Conservation (phyloP, 2,113 vertebrate genomes). For the Micronycteris hirsuta region DNA sequence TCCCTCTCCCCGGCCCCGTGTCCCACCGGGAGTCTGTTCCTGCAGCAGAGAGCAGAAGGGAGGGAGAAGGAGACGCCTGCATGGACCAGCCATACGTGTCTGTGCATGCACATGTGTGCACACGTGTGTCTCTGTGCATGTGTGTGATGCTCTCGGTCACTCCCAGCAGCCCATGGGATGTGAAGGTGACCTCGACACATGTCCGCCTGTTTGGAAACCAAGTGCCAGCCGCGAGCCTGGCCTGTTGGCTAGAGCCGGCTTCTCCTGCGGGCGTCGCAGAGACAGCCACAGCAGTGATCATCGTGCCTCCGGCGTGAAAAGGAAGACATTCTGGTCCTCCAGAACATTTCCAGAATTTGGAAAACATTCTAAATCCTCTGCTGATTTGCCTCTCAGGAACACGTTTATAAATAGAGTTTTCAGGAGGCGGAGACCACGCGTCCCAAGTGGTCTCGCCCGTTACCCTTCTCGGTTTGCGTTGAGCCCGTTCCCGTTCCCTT, state of each 20-base stretch:
- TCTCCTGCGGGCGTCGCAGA: not conserved
- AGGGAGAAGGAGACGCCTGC: no score
- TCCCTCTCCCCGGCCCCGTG: not conserved
- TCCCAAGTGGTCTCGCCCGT: not conserved
- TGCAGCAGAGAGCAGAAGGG: not conserved
- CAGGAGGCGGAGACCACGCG: not conserved
- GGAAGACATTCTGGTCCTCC: not conserved
- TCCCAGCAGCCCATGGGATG: not conserved
- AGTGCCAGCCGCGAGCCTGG: not conserved
- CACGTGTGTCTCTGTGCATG: not conserved
- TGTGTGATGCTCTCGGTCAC: not conserved
- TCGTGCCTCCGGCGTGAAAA: not conserved
- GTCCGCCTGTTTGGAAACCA: not conserved
- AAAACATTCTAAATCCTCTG: not conserved
- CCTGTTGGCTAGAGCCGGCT: not conserved
- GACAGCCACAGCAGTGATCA: not conserved
- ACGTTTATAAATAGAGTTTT: not conserved
- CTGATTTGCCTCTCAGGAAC: not conserved
- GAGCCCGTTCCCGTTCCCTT: not conserved
- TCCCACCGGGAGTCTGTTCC: not conserved
- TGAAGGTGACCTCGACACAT: not conserved
- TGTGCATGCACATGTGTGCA: not conserved
- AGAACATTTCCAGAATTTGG: not conserved
- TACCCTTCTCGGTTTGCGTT: fast-evolving
- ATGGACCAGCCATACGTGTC: not conserved